Percentiles rank a stretch among this genome's conserved stretches.
These are phyloP conservation scores for Bombus pyrosoma DNA, from an alignment of 1,140 invertebrate species.

Conservation along the genomic window DNA sequence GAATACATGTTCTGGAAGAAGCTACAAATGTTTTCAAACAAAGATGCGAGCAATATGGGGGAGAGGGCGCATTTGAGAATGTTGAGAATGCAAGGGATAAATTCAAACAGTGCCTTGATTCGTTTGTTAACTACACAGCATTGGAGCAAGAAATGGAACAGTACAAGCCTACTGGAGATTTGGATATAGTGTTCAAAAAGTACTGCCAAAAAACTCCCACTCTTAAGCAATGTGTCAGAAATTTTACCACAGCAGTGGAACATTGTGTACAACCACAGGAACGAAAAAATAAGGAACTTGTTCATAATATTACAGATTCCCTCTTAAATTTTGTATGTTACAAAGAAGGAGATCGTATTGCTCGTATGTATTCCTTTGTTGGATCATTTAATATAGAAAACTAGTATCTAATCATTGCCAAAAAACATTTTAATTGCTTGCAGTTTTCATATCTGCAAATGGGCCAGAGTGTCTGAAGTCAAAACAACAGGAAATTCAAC, in stretches of 20 bases:
- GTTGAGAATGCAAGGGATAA: constrained; percentile 73
- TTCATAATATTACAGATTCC: constrained; percentile 86
- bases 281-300: constrained; percentile 82
- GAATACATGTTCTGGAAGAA: constrained; percentile 71
- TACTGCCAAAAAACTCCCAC: constrained; percentile 86
- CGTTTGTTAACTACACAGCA: constrained; percentile 81
- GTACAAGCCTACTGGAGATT: constrained; percentile 84
- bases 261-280: constrained; percentile 86
- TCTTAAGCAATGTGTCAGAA: constrained; percentile 84
- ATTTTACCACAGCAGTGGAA: constrained; percentile 84
- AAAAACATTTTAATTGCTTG: constrained; percentile 66
- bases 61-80: constrained; percentile 67
- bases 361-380: constrained; percentile 83
- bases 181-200: constrained; percentile 87
- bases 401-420: neutral
- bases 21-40: constrained; percentile 73
- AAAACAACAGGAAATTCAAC: constrained; percentile 84
- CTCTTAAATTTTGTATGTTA: constrained; percentile 88
- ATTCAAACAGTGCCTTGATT: constrained; percentile 79
- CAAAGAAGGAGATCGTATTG: constrained; percentile 91
- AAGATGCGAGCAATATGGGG: constrained; percentile 81
- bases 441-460: constrained; percentile 90
- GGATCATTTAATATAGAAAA: neutral
- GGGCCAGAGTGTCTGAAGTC: constrained; percentile 88
- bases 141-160: constrained; percentile 85